Conservation (phyloP, 2,888 invertebrate species). For the Phasia obesa region DNA sequence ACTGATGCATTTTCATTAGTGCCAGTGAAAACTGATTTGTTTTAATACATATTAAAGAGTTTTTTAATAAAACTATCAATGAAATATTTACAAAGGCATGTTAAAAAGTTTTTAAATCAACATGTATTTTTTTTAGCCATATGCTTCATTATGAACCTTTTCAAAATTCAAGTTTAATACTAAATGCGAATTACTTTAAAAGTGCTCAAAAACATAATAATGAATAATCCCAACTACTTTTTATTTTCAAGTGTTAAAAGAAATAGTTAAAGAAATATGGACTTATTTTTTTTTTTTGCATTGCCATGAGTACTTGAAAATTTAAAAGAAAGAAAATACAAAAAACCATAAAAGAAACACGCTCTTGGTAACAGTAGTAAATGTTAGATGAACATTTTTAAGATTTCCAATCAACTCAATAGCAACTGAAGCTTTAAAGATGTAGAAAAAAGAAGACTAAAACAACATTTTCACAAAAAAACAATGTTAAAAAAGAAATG, state of each 20-base stretch:
- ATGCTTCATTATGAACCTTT: background rate
- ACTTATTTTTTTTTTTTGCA: conserved; percentile 4
- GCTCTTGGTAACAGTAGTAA: conserved; percentile 56
- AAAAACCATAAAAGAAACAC: conserved; percentile 48
- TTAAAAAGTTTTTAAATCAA: background rate
- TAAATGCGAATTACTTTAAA: background rate
- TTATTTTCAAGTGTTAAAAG: conserved; percentile 20
- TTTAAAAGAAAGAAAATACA: conserved; percentile 34
- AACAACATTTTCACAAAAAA: conserved; percentile 1
- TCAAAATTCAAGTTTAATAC: background rate
- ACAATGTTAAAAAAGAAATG: conserved; percentile 30
- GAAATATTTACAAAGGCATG: too few relatives aligned
- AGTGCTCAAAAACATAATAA: conserved; percentile 16
- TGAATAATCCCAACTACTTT: conserved; percentile 20
- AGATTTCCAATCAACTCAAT: conserved; percentile 47
- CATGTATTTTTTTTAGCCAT: background rate
- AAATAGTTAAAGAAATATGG: background rate
- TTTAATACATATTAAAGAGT: too few relatives aligned
- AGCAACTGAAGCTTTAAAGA: conserved; percentile 59
- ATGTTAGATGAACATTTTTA: conserved; percentile 30
- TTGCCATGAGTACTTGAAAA: conserved; percentile 14
- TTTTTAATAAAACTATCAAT: too few relatives aligned
- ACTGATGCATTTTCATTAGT: too few relatives aligned
- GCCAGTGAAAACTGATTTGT: too few relatives aligned
- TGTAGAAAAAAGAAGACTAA: background rate